A percentile compares a stretch with the other conserved stretches of the same genome.
phyloP scores from a whole-genome alignment of 2,797 vertebrate species.

The Enteromius unitaeniatus region DNA sequence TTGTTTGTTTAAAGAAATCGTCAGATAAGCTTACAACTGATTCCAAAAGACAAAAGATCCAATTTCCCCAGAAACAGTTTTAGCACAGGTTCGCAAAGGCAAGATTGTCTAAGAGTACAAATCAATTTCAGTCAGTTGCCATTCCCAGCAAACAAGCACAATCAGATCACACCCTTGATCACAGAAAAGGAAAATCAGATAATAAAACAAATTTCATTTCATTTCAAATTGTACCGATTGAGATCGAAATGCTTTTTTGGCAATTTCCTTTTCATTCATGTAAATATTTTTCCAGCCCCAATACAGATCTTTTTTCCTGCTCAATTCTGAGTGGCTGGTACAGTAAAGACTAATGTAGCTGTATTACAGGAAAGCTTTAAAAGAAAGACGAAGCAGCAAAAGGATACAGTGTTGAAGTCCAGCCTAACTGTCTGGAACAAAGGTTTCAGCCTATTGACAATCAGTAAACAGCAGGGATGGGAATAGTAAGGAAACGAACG shows the following conservation, averaged over 20 bases:
- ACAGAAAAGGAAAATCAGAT: background rate
- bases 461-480: background rate
- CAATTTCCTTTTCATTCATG: background rate
- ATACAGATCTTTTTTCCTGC: background rate
- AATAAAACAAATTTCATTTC: background rate
- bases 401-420: background rate
- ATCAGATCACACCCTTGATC: constrained; percentile 6
- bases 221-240: background rate
- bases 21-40: background rate
- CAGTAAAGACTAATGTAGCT: background rate
- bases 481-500: background rate
- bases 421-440: background rate
- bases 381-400: background rate
- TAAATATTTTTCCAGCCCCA: background rate
- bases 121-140: constrained; percentile 49
- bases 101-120: background rate
- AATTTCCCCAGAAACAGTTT: background rate
- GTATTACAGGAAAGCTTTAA: background rate
- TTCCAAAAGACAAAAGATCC: background rate
- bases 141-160: background rate
- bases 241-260: background rate
- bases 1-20: background rate
- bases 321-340: constrained; percentile 18
- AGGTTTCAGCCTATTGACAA: constrained; percentile 5
- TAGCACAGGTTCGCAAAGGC: constrained; percentile 14